These are phyloP conservation scores for Hippasteria phrygiana DNA, from an alignment of 53 echinoderm and acorn worm species.

Conservation along the genomic window DNA sequence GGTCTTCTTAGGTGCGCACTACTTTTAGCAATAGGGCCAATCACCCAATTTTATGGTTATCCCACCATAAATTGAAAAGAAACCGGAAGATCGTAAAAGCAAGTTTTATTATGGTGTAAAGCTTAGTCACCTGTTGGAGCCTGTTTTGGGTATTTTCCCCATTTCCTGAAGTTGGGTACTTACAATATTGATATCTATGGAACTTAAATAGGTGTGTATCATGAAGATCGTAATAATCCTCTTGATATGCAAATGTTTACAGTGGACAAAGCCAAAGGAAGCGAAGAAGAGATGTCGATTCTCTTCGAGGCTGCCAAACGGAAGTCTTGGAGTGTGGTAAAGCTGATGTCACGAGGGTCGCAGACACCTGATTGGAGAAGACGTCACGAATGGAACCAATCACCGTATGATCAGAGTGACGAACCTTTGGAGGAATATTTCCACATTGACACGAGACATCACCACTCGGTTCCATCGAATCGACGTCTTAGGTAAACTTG, in stretches of 20 bases:
- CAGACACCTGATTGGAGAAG: slow-evolving; percentile 38
- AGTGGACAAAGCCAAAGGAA: slow-evolving; percentile 84
- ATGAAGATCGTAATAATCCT: background rate
- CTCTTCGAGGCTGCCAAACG: slow-evolving; percentile 63
- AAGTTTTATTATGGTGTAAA: too few species aligned
- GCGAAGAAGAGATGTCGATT: slow-evolving; percentile 46
- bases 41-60: too few species aligned
- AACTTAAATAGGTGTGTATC: background rate
- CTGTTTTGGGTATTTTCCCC: too few species aligned
- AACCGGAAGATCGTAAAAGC: too few species aligned
- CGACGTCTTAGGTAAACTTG: slow-evolving; percentile 5
- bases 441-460: background rate
- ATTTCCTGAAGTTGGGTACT: too few species aligned
- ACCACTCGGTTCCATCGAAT: slow-evolving; percentile 11
- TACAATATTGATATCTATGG: too few species aligned
- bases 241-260: background rate
- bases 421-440: background rate
- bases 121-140: too few species aligned
- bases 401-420: background rate
- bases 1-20: too few species aligned
- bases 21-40: too few species aligned
- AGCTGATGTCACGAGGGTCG: slow-evolving; percentile 38
- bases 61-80: too few species aligned
- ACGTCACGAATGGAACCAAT: background rate
- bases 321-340: slow-evolving; percentile 42